Base-by-base conservation (phyloP, 2,113 vertebrate species). In the Perca fluviatilis region DNA sequence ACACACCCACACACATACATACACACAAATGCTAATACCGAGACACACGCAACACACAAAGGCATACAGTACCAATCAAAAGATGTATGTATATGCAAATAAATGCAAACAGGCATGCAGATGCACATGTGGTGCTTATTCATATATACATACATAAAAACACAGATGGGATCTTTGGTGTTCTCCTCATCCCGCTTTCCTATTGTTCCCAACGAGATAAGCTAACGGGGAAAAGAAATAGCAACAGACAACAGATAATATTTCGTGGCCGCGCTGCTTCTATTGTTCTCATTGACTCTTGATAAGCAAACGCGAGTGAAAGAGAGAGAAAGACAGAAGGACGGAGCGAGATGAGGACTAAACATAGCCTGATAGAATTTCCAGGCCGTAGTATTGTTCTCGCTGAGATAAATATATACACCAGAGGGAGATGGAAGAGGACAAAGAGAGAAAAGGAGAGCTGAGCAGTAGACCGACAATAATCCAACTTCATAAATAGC, bases 241-340 rank as follows among this genome's bases (percentile, higher is more conserved):
- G 79, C 25, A 47, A 47, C 66, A 75, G 23, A 84, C 75, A 82
- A 86, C 76, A 46, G n/a, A 57, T 86, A 65, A 78, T 78, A 56
- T 73, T 76, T 33, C 27, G 54, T 10, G 2, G 58, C 78, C 18
- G 3, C 3, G 23, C 68, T 27, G 61, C 56, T 8, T 61, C 64
- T n/a, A 76, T 81, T 87, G 61, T 77, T 62, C 62, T 74, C 69
- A 64, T 60, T 9, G 49, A 57, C 36, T 64, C 43, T 43, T 68
- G 69, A 86, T 70, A 80, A 86, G 60, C 64, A 53, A 71, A 56
- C 27, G 75, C 14, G 40, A 74, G 30, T 36, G 62, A 79, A 43
- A 43, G 46, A 43, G 40, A 75, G 50, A 63, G 76, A 68, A 30
- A 73, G 53, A 51, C 57, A 60, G 53, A 63, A 9, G 50, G 18